These are phyloP conservation scores for Semaprochilodus insignis DNA, from an alignment of 2,797 vertebrate species.

Conservation along the genomic window DNA sequence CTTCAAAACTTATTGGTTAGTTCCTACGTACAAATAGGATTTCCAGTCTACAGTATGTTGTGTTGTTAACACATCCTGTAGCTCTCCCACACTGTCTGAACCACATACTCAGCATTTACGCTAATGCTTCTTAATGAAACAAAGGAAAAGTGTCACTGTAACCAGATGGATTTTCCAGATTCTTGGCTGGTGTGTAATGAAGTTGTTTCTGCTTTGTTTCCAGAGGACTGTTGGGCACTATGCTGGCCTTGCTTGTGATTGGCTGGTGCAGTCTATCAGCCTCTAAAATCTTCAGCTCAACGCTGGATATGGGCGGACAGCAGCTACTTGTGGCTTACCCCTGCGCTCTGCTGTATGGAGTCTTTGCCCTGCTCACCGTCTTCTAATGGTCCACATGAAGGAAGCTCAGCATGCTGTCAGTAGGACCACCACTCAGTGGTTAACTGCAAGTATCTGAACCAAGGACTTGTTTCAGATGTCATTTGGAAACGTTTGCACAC, in stretches of 20 bases:
- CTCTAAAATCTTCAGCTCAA: constrained; percentile 87
- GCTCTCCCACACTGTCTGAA: constrained; percentile 2
- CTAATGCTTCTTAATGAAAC: neutral
- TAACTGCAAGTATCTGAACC: neutral
- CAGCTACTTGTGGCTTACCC: constrained; percentile 87
- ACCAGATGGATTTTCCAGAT: neutral
- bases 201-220: constrained; percentile 34
- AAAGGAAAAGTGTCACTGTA: too few species aligned
- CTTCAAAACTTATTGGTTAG: too few species aligned
- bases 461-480: neutral
- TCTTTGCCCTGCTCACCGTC: constrained; percentile 85
- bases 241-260: constrained; percentile 75
- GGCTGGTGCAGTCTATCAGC: constrained; percentile 88
- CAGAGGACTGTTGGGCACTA: constrained; percentile 78
- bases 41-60: too few species aligned
- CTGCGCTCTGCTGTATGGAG: constrained; percentile 84
- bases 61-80: neutral
- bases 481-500: neutral
- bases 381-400: constrained; percentile 73
- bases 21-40: too few species aligned
- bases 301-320: constrained; percentile 85
- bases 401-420: neutral
- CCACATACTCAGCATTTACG: too few species aligned
- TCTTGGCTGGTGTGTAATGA: neutral
- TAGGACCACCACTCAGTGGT: neutral